Base-by-base conservation (phyloP, 2,797 vertebrate genomes). In the Microctenopoma stevenorrisi region DNA sequence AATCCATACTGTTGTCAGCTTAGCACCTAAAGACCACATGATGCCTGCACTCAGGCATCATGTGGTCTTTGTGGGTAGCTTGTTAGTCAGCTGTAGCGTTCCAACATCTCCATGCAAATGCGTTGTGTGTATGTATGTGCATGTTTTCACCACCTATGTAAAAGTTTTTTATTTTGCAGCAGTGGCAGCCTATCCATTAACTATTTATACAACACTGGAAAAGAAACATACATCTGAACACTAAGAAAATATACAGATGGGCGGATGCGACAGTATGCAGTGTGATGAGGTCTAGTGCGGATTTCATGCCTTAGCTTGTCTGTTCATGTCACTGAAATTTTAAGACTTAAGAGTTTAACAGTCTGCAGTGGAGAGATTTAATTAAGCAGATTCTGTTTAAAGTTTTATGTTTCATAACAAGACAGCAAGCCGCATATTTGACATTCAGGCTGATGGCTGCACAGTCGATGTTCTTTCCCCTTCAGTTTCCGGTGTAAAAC, bases 1-100 rank as follows among this genome's bases (percentile, higher is more conserved):
- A 33, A 79, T 82, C 65, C n/a, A 66, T 61, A 57, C 35, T 52
- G 59, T 58, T 77, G 72, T 82, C 57, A 69, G 62, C 13, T 43
- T 35, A 60, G 48, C 67, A 79, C 73, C 64, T 71, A 61, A 68
- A 79, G 22, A 62, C 25, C 48, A 49, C 40, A 44, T 22, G n/a
- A 14, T 48, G 55, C 22, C 18, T 18, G 18, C 18, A 22, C 22
- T 22, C 22, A 22, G 22, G 22, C 22, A 22, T 22, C 22, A 22
- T 22, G 22, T 22, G 22, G 22, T 22, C 22, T 22, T 22, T 22
- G 22, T 22, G 2, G 22, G 22, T 22, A 22, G 22, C 22, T 22
- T 22, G n/a, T 11, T 7, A 42, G 42, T 66, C 48, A 16, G 1
- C 33, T 15, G 5, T 47, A 11, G 14, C 56, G 13, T 74, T 70